Evolutionary conservation across 92 coral and sea anemone genomes (phyloP), one percentile per base, ranked within the genome.

Genomic region (Ricordea florida): DNA sequence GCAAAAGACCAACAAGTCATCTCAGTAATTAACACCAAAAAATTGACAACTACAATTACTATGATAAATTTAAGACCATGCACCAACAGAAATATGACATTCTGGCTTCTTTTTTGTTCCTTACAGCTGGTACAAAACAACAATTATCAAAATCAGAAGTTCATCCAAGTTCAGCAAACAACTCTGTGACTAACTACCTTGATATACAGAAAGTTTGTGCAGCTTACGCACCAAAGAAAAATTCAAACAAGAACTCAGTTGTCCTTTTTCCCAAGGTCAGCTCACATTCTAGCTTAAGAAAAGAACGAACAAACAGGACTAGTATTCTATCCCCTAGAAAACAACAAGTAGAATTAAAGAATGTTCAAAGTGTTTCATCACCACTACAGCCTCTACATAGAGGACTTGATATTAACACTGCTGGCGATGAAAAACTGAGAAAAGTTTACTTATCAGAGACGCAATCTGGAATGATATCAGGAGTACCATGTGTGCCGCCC

Each of bases 401-500:
- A 41, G 55, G 46, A 38, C 32, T 57, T 29, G 49, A 53, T 41
- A 45, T 47, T 1, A 51, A 55, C 15, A 21, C 46, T 15, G 37
- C 76, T 47, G 79, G 33, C n/a, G 69, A 84, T 20, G 85, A 72
- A 4, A 88, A 55, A 44, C 57, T 78, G 43, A 88, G 78, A 69
- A 96, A 92, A 44, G 75, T 92, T 8, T 96, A 89, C 71, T 69
- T 92, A 22, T 96, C 99, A 27, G 92, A 89, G 52, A 78, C 89
- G 24, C 99, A 92, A 50, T 96, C 99, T 9, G 77, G 80, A 35
- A 76, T 82, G 84, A 60, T 91, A 22, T 65, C 90, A 78, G 99
- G 99, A 26, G 83, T 81, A 23, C 99, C 99, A 20, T 73, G 87
- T 46, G 99, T 89, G 17, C 99, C 99, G 0, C 99, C 99, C 0